These are phyloP conservation scores for Drosophila nigritarsus DNA, from an alignment of 2,888 invertebrate species.

Conservation along the genomic window DNA sequence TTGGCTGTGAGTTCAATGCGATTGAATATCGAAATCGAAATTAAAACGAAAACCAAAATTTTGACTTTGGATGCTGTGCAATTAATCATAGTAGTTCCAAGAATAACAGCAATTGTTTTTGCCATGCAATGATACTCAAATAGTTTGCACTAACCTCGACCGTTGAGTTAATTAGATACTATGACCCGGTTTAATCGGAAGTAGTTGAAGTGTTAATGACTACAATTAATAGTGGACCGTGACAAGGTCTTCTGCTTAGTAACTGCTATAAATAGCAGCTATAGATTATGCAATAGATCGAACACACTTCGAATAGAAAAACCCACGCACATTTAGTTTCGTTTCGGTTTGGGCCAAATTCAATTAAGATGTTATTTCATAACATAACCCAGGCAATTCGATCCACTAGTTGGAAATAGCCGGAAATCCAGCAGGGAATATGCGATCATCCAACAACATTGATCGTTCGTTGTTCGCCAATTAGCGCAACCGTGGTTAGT, in stretches of 20 bases:
- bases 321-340: constrained; percentile 35
- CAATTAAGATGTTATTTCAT: constrained; percentile 43
- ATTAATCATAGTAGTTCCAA: constrained; percentile 22
- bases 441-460: constrained; percentile 28
- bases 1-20: constrained; percentile 3
- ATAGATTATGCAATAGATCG: constrained; percentile 5
- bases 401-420: constrained; percentile 16
- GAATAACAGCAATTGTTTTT: constrained; percentile 11
- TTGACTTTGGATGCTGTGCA: constrained; percentile 18
- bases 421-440: constrained; percentile 17
- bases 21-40: constrained; percentile 23
- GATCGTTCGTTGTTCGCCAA: constrained; percentile 59
- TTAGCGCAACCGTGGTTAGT: constrained; percentile 61
- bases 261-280: constrained; percentile 35
- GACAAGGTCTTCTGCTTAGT: constrained; percentile 40
- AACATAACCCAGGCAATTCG: constrained; percentile 28
- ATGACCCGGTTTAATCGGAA: constrained; percentile 55
- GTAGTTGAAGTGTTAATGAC: constrained; percentile 64
- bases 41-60: constrained; percentile 1
- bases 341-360: constrained; percentile 9
- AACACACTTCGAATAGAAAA: constrained; percentile 16
- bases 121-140: constrained; percentile 9
- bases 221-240: constrained; percentile 26
- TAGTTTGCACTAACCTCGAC: constrained; percentile 28
- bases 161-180: constrained; percentile 6